A percentile compares a stretch with the other conserved stretches of the same genome.
Conservation (phyloP, 2,113 vertebrate species). For the Perca flavescens region DNA sequence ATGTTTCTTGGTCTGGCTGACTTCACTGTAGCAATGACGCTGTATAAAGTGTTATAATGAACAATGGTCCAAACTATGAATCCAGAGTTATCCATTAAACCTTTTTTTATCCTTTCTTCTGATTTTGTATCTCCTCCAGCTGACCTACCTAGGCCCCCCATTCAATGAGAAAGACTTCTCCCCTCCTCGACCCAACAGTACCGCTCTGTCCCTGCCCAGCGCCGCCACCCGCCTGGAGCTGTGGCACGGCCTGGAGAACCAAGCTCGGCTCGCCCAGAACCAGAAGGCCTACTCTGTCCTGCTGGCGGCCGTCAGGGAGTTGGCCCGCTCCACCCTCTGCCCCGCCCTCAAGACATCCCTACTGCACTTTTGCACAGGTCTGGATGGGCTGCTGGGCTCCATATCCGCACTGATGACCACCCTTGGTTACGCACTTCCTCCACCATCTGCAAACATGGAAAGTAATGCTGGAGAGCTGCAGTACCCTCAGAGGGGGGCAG, state of each 20-base stretch:
- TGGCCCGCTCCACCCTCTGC: constrained; percentile 89
- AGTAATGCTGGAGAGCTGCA: constrained; percentile 41
- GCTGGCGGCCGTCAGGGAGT: constrained; percentile 91
- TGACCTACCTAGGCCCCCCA: constrained; percentile 95
- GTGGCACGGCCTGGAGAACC: constrained; percentile 94
- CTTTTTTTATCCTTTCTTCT: neutral
- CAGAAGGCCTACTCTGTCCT: constrained; percentile 95
- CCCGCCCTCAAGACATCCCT: constrained; percentile 92
- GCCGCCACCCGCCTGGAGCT: constrained; percentile 94
- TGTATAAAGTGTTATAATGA: neutral
- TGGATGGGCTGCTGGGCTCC: constrained; percentile 93
- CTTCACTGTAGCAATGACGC: neutral
- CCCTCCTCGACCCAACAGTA: constrained; percentile 90
- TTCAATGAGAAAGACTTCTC: constrained; percentile 98
- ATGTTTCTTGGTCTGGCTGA: neutral
- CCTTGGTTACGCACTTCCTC: constrained; percentile 89
- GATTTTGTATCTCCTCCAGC: constrained; percentile 75
- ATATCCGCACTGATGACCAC: constrained; percentile 94
- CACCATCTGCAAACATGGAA: constrained; percentile 53
- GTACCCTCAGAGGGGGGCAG: constrained; percentile 31
- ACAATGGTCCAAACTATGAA: neutral
- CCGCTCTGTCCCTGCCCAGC: constrained; percentile 90
- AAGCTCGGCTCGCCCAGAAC: constrained; percentile 93
- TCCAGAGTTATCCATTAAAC: neutral
- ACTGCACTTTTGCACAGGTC: constrained; percentile 93